Evolutionary conservation across 2,888 invertebrate genomes (phyloP), one percentile per base, ranked within the genome.

Genomic region (Priocnemis perturbator): DNA sequence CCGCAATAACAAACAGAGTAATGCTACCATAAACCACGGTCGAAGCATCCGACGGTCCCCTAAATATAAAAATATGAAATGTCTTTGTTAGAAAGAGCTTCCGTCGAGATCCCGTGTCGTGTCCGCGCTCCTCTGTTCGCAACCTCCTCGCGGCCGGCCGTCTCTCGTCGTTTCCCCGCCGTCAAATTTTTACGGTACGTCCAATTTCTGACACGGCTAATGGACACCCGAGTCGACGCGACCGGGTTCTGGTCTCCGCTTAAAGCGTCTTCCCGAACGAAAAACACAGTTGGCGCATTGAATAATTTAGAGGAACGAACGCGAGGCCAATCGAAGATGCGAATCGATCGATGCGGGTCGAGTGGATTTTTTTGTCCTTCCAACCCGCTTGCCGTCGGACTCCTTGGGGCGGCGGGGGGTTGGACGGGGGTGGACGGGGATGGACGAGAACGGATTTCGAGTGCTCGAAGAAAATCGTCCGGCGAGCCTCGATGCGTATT

Each of bases 191-290:
- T 77, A 77, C 72, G 78, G 71, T 73, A 71, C 68, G 73, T 77
- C 80, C 81, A 80, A 80, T 80, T 80, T 80, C 77, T 75, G 69
- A 69, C 77, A 72, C 68, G 57, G 71, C 71, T 77, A 78, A 80
- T 78, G 75, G 75, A 71, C 72, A 77, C 78, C 77, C 77, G 75
- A 78, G 77, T 70, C 60, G 75, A 75, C 75, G 71, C 56, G 50
- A 47, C 57, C 67, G 63, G 67, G 57, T 63, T 30, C 67, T 45
- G 56, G 60, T 74, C 62, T 74, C 63, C 66, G 69, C 69, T 77
- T 68, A 68, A 72, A 74, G 69, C 72, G 58, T 19, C 37, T 37
- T 7, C 19, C 55, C 19, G 26, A 17, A 47, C 30, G 53, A 70
- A 37, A 64, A 68, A 69, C 57, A 21, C 50, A 7, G 45, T 48